Evolutionary conservation across 2,113 vertebrate species (phyloP), one percentile per base, ranked within the genome.

Genomic region (Terrapene triunguis): DNA sequence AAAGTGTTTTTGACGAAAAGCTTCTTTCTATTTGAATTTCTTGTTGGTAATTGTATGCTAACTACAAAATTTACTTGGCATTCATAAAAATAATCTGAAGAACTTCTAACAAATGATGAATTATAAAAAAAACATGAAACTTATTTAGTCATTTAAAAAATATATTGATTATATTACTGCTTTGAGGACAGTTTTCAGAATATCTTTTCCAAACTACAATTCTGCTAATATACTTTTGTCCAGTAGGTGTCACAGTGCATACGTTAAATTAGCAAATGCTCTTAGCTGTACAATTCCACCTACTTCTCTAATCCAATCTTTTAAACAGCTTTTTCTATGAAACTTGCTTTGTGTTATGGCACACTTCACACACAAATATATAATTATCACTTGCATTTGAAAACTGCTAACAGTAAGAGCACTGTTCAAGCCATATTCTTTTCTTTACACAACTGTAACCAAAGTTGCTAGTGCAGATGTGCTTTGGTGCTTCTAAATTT

Each of bases 401-500:
- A 78, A 47, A 47, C 25, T 72, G 19, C n/a, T 47, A 97, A 97
- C 96, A 94, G 96, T 96, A 97, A 97, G 91, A 54, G 85, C 92
- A 1, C 93, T 94, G 96, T 87, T 97, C 96, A 97, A 96, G 95
- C 80, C 83, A 88, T 82, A 53, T 80, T 93, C 95, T 97, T 93
- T n/a, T 94, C 92, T 94, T 94, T 95, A 96, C 95, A 89, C 86
- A 94, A 92, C 93, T 92, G 25, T 11, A 44, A 89, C 83, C 62
- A 81, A 91, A 62, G 38, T 10, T 9, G 62, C 25, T 78, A 47
- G 74, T 25, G 25, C 74, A 78, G 25, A 78, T 78, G 44, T 78
- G 42, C 24, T 78, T 78, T 47, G 25, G 3, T 0, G 2, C 87
- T 89, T 87, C 74, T 88, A 3, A 5, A 7, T 90, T 94, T 92